Evolutionary conservation across 2,888 invertebrate genomes (phyloP).

Genomic region (Hypena proboscidalis): DNA sequence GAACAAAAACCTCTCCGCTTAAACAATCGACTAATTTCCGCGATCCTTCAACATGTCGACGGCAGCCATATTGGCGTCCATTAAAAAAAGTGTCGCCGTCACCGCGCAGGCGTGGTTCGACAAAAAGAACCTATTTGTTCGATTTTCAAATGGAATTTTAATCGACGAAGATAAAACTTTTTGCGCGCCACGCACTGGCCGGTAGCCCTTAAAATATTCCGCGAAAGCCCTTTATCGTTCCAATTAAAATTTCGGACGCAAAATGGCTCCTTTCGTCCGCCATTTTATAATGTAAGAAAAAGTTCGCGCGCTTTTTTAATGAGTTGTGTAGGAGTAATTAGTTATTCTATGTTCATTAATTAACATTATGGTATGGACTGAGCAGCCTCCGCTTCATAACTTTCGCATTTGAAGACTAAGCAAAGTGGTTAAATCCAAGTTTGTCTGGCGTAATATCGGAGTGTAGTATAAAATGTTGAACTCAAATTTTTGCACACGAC

Average conservation of each 20-base stretch:
- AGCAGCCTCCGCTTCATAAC: no score
- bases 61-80: constrained; percentile 55
- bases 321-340: no score
- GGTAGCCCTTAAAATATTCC: constrained; percentile 56
- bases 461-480: no score
- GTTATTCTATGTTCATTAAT: no score
- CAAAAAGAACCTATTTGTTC: constrained; percentile 74
- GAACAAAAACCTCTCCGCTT: constrained; percentile 30
- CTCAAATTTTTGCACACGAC: no score
- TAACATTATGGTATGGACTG: no score
- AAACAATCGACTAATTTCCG: constrained; percentile 43
- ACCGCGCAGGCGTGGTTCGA: constrained; percentile 61
- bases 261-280: constrained; percentile 76
- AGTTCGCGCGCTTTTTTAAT: constrained; percentile 28
- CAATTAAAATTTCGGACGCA: constrained; percentile 81
- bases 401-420: no score
- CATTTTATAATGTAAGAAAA: constrained; percentile 67
- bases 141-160: constrained; percentile 62
- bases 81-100: constrained; percentile 56
- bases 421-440: no score
- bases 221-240: constrained; percentile 71
- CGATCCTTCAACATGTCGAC: constrained; percentile 39
- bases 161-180: constrained; percentile 63
- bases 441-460: no score
- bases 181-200: constrained; percentile 49